Conservation (phyloP, 2,113 vertebrate genomes). For the Alexandromys fortis region DNA sequence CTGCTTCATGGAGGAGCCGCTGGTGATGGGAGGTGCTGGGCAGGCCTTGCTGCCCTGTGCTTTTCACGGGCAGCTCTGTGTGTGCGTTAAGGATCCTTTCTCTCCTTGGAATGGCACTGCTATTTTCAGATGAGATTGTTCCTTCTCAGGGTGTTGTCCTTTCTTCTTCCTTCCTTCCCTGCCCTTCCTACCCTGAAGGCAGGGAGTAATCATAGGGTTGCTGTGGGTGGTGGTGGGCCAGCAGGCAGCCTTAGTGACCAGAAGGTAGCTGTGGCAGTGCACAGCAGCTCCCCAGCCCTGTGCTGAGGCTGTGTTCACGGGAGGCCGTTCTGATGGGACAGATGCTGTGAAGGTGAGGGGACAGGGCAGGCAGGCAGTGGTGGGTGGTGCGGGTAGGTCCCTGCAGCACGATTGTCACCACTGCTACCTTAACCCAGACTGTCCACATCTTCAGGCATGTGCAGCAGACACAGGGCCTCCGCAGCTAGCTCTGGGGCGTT, state of each 20-base stretch:
- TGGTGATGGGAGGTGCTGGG: neutral
- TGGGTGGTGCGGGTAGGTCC: neutral
- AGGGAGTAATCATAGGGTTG: constrained; percentile 51
- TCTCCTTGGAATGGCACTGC: neutral
- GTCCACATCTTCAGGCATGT: accelerated
- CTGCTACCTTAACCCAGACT: neutral
- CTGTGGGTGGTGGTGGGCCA: constrained; percentile 30
- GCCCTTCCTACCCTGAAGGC: constrained; percentile 27
- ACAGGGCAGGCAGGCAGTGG: too few relatives aligned
- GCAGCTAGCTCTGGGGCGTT: neutral
- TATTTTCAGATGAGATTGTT: constrained; percentile 35
- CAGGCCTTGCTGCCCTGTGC: neutral
- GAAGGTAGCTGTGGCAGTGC: neutral
- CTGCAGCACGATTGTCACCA: neutral
- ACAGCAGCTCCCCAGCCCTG: neutral
- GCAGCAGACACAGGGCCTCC: neutral
- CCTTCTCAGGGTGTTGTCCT: constrained; percentile 43
- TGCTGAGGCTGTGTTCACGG: neutral
- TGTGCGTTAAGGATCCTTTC: accelerated
- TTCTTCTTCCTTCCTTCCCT: constrained; percentile 58
- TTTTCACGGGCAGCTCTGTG: neutral
- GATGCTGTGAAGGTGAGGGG: neutral
- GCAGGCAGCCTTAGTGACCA: neutral
- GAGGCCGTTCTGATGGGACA: neutral
- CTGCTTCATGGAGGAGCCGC: neutral